A percentile compares a stretch with the other conserved stretches of the same genome.
Evolutionary conservation across 2,888 invertebrate genomes (phyloP).

Genomic region (Acronicta leporina): DNA sequence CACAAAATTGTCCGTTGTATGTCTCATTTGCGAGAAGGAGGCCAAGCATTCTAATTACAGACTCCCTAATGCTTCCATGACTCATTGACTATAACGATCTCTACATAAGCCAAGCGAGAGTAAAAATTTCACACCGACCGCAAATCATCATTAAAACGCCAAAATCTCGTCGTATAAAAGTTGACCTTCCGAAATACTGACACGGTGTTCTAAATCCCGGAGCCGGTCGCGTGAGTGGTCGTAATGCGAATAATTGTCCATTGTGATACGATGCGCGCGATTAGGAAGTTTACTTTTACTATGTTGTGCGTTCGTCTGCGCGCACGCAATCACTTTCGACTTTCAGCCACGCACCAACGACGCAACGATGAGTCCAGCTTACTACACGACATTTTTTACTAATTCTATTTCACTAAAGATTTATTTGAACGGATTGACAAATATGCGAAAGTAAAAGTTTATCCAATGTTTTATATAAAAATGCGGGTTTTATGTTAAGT

Average conservation of each 20-base stretch:
- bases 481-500: slow-evolving; percentile 31
- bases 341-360: slow-evolving; percentile 68
- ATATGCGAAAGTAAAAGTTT: slow-evolving; percentile 60
- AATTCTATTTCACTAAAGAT: slow-evolving; percentile 50
- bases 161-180: slow-evolving; percentile 43
- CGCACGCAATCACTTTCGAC: slow-evolving; percentile 86
- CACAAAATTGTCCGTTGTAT: slow-evolving; percentile 20
- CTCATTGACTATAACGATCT: slow-evolving; percentile 40
- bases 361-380: slow-evolving; percentile 43
- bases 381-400: slow-evolving; percentile 51
- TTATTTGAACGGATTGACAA: slow-evolving; percentile 56
- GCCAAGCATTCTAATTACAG: slow-evolving; percentile 35
- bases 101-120: slow-evolving; percentile 45
- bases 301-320: slow-evolving; percentile 68
- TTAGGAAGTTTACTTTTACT: slow-evolving; percentile 87
- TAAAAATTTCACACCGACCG: slow-evolving; percentile 39
- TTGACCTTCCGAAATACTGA: slow-evolving; percentile 72
- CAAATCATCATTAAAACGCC: slow-evolving; percentile 42
- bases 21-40: slow-evolving; percentile 25
- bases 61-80: slow-evolving; percentile 36
- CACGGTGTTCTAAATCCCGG: slow-evolving; percentile 70
- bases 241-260: slow-evolving; percentile 64
- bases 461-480: slow-evolving; percentile 20
- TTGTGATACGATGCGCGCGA: slow-evolving; percentile 68
- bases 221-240: slow-evolving; percentile 62